Evolutionary conservation across 2,113 vertebrate species (phyloP).

Genomic region (Anas platyrhynchos): DNA sequence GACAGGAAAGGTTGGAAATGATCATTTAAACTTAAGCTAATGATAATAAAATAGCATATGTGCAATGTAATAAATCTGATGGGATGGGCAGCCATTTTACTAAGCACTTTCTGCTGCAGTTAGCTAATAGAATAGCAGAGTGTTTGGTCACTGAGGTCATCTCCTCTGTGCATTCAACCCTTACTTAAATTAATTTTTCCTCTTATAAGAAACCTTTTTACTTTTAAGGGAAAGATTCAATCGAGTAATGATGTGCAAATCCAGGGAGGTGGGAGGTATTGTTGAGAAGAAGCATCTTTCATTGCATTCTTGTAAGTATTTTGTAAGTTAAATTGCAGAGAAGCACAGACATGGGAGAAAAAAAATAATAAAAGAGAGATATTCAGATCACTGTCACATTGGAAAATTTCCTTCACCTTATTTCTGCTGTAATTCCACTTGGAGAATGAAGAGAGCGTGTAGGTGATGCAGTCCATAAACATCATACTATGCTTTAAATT

Average conservation of each 20-base stretch:
- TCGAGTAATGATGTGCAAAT: not conserved
- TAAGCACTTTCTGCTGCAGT: conserved; percentile 9
- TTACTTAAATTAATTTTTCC: not conserved
- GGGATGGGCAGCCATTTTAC: conserved; percentile 46
- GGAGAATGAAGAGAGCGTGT: not conserved
- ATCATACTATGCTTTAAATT: not conserved
- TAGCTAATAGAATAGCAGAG: conserved; percentile 38
- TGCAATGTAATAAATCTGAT: conserved; percentile 45
- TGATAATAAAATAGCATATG: conserved; percentile 40
- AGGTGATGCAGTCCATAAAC: not conserved
- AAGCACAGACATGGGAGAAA: not conserved
- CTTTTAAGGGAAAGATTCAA: not conserved
- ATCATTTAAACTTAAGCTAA: conserved; percentile 32
- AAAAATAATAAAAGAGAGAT: not conserved
- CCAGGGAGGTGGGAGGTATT: not conserved
- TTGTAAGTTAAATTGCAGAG: not conserved
- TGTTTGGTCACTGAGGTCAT: not conserved
- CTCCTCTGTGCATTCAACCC: not conserved
- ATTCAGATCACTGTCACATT: not conserved
- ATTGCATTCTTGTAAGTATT: not conserved
- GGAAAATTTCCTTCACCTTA: not conserved
- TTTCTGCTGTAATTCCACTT: not conserved
- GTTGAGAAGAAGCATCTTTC: not conserved
- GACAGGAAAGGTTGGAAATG: not conserved
- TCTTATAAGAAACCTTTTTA: not conserved